Percentiles rank a stretch among this genome's conserved stretches.
Conservation (phyloP, 64 coral and sea anemone species). For the Stylophora pistillata region DNA sequence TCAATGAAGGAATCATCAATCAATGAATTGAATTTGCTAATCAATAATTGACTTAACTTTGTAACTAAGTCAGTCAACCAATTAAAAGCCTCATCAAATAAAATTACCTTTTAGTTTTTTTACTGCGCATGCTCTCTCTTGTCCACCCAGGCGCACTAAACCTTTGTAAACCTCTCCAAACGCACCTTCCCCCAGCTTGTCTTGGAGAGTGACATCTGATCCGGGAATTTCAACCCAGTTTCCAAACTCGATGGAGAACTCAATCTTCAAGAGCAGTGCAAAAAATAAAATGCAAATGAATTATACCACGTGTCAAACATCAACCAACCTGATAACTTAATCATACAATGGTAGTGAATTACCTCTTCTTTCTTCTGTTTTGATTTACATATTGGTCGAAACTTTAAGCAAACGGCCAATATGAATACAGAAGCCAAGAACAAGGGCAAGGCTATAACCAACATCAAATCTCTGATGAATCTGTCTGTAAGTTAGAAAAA, state of each 20-base stretch:
- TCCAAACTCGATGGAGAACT: too few relatives aligned
- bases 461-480: neutral
- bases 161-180: constrained; percentile 42
- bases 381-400: neutral
- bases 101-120: too few relatives aligned
- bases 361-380: neutral
- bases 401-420: neutral
- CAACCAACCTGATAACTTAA: neutral
- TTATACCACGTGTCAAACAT: too few relatives aligned
- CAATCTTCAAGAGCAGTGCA: too few relatives aligned
- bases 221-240: constrained; percentile 30
- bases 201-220: constrained; percentile 1
- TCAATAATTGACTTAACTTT: too few relatives aligned
- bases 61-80: too few relatives aligned
- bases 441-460: neutral
- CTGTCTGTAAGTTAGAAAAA: neutral
- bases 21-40: too few relatives aligned
- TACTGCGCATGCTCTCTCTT: constrained; percentile 10
- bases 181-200: constrained; percentile 48
- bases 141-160: neutral
- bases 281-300: too few relatives aligned
- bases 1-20: too few relatives aligned
- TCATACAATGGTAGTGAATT: neutral
- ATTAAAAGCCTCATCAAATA: neutral
- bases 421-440: neutral